Base-by-base conservation (phyloP, 2,113 vertebrate species). In the Mustelus asterias region DNA sequence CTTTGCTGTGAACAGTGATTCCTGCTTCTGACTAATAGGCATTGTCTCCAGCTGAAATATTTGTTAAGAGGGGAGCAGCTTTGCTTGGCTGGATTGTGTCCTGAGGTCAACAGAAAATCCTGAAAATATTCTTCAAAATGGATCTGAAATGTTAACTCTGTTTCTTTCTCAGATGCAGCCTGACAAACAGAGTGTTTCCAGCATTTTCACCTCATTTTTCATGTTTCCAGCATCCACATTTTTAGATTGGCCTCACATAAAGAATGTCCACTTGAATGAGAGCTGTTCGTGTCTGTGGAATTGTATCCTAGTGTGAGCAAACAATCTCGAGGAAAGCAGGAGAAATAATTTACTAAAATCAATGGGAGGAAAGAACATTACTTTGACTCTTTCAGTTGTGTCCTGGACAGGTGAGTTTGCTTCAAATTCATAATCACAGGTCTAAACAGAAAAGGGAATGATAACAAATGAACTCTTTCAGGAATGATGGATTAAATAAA, bases 401-500 rank as follows among this genome's bases (percentile, higher is more conserved):
- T 6, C 29, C n/a, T 93, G 89, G 29, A n/a, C 33, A 89, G 24
- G 26, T 9, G 86, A 58, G 48, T 58, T 89, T 58, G 54, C 10
- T 13, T 58, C 86, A 29, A 60, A 0, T 89, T 89, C 48, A 33
- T 60, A 89, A 89, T 89, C 54, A 89, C 86, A 65, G 60, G 88
- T 63, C 88, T 18, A n/a, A n/a, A 33, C 29, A 37, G 33, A 65
- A 65, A 63, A 65, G 16, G n/a, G 18, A 37, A 20, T 22, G 60
- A 24, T 93, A 37, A 93, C 88, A 93, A 93, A 67, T 65, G 33
- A n/a, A 93, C 33, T 41, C 60, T 93, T 93, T 93, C n/a, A 93
- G 60, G 18, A 67, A 93, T 93, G 89, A 65, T 20, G 16, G 48
- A 95, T 72, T 72, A 54, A 54, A 54, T 72, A 26, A 48, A 95